phyloP scores from a whole-genome alignment of 2,888 invertebrate genomes.

The Lepeophtheirus nordmannii region DNA sequence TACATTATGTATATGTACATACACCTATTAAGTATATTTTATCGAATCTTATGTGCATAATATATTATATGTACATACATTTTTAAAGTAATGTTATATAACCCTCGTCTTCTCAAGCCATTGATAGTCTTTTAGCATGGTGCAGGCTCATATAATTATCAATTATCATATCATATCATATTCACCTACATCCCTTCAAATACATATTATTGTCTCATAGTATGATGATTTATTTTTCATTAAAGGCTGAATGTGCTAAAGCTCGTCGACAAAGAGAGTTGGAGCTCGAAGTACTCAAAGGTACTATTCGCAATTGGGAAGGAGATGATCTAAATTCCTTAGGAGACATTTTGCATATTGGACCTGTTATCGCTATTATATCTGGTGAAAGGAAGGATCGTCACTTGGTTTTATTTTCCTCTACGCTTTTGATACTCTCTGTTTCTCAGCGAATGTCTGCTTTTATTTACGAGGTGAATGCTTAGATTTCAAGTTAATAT shows the following conservation, averaged over 20 bases:
- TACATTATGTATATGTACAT: too few species aligned
- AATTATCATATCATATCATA: neutral
- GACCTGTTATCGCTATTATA: constrained; percentile 57
- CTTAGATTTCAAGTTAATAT: neutral
- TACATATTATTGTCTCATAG: too few species aligned
- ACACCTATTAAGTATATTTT: too few species aligned
- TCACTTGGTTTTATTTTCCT: constrained; percentile 78
- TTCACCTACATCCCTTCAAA: neutral
- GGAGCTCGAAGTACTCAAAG: constrained; percentile 83
- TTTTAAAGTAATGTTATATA: too few species aligned
- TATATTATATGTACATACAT: too few species aligned
- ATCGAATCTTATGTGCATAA: neutral
- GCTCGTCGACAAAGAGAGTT: constrained; percentile 83
- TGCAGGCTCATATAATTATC: neutral
- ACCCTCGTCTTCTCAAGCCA: neutral
- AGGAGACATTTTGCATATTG: constrained; percentile 81
- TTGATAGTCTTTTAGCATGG: neutral
- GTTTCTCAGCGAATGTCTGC: constrained; percentile 82
- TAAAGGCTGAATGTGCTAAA: constrained; percentile 68
- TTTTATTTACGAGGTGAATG: constrained; percentile 67
- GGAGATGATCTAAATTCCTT: constrained; percentile 56
- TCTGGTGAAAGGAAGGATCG: constrained; percentile 70
- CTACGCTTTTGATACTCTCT: constrained; percentile 69
- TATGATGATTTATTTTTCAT: neutral
- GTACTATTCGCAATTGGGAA: constrained; percentile 88